These are phyloP conservation scores for Rhinogobio ventralis DNA, from an alignment of 2,797 vertebrate genomes.

Conservation along the genomic window DNA sequence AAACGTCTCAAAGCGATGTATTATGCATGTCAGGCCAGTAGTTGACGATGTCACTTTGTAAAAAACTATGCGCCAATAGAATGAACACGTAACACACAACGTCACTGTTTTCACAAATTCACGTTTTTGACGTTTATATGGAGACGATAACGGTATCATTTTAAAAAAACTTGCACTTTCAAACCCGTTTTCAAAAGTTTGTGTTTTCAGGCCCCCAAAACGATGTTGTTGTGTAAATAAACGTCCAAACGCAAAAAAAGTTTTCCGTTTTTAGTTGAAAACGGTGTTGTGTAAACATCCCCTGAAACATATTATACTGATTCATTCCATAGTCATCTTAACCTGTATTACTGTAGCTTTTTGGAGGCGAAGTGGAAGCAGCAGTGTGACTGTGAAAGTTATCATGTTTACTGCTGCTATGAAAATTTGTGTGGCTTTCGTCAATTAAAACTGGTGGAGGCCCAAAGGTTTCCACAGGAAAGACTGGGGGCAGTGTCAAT, in stretches of 20 bases:
- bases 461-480: slow-evolving; percentile 8
- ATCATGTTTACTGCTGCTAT: neutral
- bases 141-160: neutral
- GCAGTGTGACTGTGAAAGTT: neutral
- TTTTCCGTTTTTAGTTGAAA: neutral
- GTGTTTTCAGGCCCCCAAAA: neutral
- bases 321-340: slow-evolving; percentile 17
- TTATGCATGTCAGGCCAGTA: neutral
- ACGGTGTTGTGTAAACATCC: neutral
- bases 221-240: neutral
- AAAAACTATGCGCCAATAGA: neutral
- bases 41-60: neutral
- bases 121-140: neutral
- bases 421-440: slow-evolving; percentile 8
- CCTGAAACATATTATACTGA: neutral
- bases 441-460: neutral
- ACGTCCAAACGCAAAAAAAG: neutral
- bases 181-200: neutral
- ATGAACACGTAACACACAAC: neutral
- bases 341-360: slow-evolving; percentile 42
- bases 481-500: neutral
- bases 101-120: neutral
- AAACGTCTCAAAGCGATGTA: neutral
- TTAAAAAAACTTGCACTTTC: neutral
- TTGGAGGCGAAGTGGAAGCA: neutral